A percentile compares a stretch with the other conserved stretches of the same genome.
phyloP scores from a whole-genome alignment of 2,113 vertebrate genomes.

The Empidonax alnorum region DNA sequence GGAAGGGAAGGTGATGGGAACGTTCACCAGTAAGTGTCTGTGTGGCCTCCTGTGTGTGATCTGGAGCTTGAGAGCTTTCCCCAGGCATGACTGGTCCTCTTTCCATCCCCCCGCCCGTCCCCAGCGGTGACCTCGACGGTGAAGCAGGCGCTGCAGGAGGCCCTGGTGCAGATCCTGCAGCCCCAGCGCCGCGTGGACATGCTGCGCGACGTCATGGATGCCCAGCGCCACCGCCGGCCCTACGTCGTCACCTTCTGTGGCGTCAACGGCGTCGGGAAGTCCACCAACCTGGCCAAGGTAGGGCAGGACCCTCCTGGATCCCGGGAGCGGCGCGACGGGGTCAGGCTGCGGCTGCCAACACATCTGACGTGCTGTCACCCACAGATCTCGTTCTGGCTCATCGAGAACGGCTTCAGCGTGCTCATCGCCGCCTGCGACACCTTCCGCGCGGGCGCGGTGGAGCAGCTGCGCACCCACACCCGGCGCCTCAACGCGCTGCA shows the following conservation, averaged over 20 bases:
- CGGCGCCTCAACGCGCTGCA: slow-evolving; percentile 91
- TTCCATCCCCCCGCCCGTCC: background rate
- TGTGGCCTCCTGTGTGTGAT: fast-evolving
- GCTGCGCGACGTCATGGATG: slow-evolving; percentile 93
- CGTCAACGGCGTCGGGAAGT: slow-evolving; percentile 96
- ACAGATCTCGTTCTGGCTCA: slow-evolving; percentile 96
- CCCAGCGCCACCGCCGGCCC: slow-evolving; percentile 86
- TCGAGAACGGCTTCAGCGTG: slow-evolving; percentile 94
- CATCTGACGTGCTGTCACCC: too few species aligned
- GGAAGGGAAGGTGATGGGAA: slow-evolving; percentile 99
- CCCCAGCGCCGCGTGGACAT: slow-evolving; percentile 95
- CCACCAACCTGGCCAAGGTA: slow-evolving; percentile 97
- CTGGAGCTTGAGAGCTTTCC: fast-evolving
- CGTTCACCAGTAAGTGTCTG: slow-evolving; percentile 91
- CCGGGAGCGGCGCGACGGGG: fast-evolving
- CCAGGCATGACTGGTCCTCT: fast-evolving
- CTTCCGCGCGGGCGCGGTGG: slow-evolving; percentile 93
- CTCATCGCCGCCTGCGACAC: slow-evolving; percentile 97
- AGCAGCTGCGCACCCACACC: slow-evolving; percentile 96
- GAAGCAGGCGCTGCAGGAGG: slow-evolving; percentile 95
- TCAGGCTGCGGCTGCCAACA: fast-evolving
- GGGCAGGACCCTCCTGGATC: background rate
- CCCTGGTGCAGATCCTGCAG: slow-evolving; percentile 96
- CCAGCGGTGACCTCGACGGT: slow-evolving; percentile 95
- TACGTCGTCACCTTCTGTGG: slow-evolving; percentile 96